Evolutionary conservation across 2,113 vertebrate genomes (phyloP).

Genomic region (Equus quagga): DNA sequence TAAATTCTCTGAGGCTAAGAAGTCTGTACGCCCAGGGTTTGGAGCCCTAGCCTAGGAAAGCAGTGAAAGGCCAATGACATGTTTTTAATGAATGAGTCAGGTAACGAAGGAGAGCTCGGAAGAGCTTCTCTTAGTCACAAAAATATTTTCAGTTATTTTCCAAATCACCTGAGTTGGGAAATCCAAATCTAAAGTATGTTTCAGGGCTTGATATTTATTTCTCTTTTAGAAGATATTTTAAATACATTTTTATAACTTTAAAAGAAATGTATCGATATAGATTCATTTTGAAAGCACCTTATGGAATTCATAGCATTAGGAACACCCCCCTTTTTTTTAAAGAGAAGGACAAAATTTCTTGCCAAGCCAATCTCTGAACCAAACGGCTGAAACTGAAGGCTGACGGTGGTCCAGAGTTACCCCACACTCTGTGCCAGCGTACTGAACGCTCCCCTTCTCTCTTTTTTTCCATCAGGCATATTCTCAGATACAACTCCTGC

Average conservation of each 20-base stretch:
- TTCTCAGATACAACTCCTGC: not conserved
- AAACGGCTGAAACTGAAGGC: not conserved
- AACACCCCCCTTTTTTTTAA: not conserved
- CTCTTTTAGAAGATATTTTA: conserved; percentile 35
- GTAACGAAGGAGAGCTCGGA: not conserved
- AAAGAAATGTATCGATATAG: not conserved
- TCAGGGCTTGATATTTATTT: conserved; percentile 17
- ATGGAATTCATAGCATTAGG: not conserved
- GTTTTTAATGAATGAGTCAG: conserved; percentile 54
- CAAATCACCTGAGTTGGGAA: not conserved
- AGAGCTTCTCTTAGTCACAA: not conserved
- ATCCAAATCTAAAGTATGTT: not conserved
- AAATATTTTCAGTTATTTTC: conserved; percentile 65
- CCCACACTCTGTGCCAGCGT: not conserved
- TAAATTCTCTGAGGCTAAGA: conserved; percentile 15
- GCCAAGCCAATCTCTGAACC: not conserved
- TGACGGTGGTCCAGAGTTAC: not conserved
- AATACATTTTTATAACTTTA: conserved; percentile 18
- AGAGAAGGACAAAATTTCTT: not conserved
- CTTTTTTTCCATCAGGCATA: not conserved
- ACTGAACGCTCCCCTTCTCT: not conserved
- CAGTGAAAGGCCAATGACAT: not conserved
- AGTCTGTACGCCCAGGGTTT: not conserved
- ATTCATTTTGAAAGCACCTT: not conserved
- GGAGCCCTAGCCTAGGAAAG: not conserved